Evolutionary conservation across 2,888 invertebrate genomes (phyloP), one percentile per base, ranked within the genome.

Genomic region (Chromoteleia sp.): DNA sequence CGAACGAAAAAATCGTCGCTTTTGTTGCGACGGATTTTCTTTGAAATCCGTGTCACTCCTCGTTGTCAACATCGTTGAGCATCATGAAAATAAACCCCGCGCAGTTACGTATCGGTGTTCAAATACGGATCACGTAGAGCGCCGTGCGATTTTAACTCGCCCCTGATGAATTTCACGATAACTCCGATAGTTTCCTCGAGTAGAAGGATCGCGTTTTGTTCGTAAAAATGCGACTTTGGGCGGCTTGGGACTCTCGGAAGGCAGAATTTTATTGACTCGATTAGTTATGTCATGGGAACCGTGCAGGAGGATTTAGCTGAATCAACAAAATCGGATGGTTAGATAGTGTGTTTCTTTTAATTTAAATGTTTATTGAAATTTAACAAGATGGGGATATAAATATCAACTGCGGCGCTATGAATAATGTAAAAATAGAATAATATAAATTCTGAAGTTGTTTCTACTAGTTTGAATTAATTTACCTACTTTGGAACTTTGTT

Each of bases 101-200:
- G 5, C 25, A 25, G 2, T 56, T 56, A 56, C 15, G 30, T 6
- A 8, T 29, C 43, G n/a, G n/a, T n/a, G n/a, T 54, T 54, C 8
- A 8, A 41, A 54, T 43, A 30, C 67, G 0, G 43, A 54, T 43
- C 67, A 68, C 67, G 67, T 68, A 39, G 10, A n/a, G n/a, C n/a
- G n/a, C n/a, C n/a, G 33, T 1, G 19, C 61, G 56, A 48, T 39
- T 52, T 52, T 52, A 50, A 65, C 65, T 50, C 50, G 19, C n/a
- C 39, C 56, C 50, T 56, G 58, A 70, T 70, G 70, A 61, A 30
- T 59, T 48, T 48, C 52, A 41, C 41, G 45, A 73, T 73, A 73
- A 73, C 41, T 61, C 19, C 6, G 33, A 7, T 45, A 36, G 45
- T 33, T 70, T 33, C 54, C 58, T 15, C 15, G 41, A 39, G 12